Evolutionary conservation across 2,888 invertebrate species (phyloP).

Genomic region (Hololepta plana): DNA sequence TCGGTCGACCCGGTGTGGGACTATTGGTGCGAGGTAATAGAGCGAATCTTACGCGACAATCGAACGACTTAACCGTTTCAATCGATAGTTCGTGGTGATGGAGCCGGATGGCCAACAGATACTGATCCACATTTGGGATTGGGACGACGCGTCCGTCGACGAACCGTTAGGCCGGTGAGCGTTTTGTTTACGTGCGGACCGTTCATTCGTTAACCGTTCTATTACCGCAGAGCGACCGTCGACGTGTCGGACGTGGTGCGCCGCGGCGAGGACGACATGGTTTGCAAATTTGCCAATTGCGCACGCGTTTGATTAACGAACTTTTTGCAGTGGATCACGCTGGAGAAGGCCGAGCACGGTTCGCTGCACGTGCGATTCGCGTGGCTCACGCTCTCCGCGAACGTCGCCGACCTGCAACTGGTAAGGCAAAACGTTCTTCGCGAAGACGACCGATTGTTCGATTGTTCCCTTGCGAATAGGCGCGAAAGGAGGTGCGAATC

Average conservation of each 20-base stretch:
- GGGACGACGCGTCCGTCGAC: slow-evolving; percentile 65
- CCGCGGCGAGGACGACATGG: too few relatives aligned
- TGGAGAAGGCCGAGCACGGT: slow-evolving; percentile 91
- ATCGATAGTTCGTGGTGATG: slow-evolving; percentile 26
- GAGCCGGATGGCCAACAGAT: slow-evolving; percentile 53
- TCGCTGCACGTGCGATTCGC: slow-evolving; percentile 76
- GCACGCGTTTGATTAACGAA: too few relatives aligned
- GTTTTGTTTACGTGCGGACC: slow-evolving; percentile 5
- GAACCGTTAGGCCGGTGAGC: slow-evolving; percentile 80
- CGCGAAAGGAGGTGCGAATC: too few relatives aligned
- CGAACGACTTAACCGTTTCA: background rate
- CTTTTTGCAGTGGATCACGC: slow-evolving; percentile 67
- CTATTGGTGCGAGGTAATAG: slow-evolving; percentile 89
- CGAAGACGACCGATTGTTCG: too few relatives aligned
- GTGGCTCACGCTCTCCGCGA: slow-evolving; percentile 69
- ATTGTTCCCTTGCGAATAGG: too few relatives aligned
- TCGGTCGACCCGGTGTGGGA: slow-evolving; percentile 94
- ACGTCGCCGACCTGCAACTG: slow-evolving; percentile 49
- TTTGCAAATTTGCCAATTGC: too few relatives aligned
- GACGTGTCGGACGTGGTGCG: too few relatives aligned
- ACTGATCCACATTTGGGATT: slow-evolving; percentile 65
- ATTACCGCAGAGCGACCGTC: too few relatives aligned
- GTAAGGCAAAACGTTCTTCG: too few relatives aligned
- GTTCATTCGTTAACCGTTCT: slow-evolving; percentile 3
- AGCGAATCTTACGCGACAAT: too few relatives aligned